Percentiles rank a stretch among this genome's conserved stretches.
Evolutionary conservation across 2,113 vertebrate species (phyloP).

Genomic region (Clarias batrachus): DNA sequence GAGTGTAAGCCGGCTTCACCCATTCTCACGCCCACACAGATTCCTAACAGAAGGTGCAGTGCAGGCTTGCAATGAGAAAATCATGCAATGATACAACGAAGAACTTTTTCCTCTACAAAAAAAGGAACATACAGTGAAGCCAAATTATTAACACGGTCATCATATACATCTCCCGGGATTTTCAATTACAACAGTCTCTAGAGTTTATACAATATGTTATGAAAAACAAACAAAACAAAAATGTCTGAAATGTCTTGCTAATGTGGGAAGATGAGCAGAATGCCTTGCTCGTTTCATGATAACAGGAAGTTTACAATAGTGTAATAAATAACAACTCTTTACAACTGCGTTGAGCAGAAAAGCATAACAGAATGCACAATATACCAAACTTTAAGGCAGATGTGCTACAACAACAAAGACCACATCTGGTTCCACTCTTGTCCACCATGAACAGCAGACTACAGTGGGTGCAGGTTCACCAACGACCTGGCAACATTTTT

Average conservation of each 20-base stretch:
- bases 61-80: slow-evolving; percentile 24
- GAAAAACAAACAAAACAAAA: background rate
- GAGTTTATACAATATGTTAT: background rate
- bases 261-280: background rate
- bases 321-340: background rate
- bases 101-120: background rate
- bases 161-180: background rate
- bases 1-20: slow-evolving; percentile 41
- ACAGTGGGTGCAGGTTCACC: background rate
- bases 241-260: background rate
- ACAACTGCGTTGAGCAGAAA: background rate
- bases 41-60: slow-evolving; percentile 61
- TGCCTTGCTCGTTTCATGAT: background rate
- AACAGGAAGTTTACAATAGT: background rate
- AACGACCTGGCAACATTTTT: background rate
- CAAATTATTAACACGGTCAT: background rate
- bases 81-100: background rate
- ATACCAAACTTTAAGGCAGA: background rate
- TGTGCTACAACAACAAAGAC: background rate
- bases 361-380: background rate
- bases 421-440: background rate
- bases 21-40: slow-evolving; percentile 69
- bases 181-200: background rate
- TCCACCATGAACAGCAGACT: background rate
- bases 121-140: background rate